A percentile compares a stretch with the other conserved stretches of the same genome.
Conservation (phyloP, 1,140 invertebrate species). For the Diachasma alloeum region DNA sequence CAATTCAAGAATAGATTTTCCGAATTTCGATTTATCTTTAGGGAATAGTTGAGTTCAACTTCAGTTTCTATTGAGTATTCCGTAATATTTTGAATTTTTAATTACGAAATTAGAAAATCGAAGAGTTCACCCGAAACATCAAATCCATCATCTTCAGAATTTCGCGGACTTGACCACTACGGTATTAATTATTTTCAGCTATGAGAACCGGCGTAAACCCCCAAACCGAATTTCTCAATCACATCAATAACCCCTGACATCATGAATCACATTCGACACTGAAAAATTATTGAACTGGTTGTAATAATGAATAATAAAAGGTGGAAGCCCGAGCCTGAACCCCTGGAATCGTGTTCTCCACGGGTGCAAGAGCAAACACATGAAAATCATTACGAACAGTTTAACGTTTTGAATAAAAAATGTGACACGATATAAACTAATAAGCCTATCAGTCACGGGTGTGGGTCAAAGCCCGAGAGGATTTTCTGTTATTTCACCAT, state of each 20-base stretch:
- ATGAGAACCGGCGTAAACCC: too few relatives aligned
- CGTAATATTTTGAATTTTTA: too few relatives aligned
- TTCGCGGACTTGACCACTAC: too few relatives aligned
- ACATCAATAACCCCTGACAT: background rate
- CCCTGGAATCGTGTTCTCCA: constrained; percentile 41
- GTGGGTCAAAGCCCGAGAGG: constrained; percentile 15
- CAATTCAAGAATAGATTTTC: too few relatives aligned
- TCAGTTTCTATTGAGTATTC: too few relatives aligned
- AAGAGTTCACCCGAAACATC: too few relatives aligned
- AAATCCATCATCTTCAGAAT: too few relatives aligned
- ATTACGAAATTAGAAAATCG: too few relatives aligned
- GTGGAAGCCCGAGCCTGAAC: background rate
- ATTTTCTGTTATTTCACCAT: constrained; percentile 1
- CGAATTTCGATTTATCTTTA: too few relatives aligned
- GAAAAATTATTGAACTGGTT: background rate
- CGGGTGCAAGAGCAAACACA: constrained; percentile 52
- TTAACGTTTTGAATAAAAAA: constrained; percentile 37
- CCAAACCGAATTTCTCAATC: too few relatives aligned
- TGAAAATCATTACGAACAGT: constrained; percentile 37
- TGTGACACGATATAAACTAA: constrained; percentile 61
- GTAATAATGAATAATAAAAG: constrained; percentile 1
- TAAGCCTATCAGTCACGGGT: constrained; percentile 61
- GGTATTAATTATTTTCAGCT: too few relatives aligned
- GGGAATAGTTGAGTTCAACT: too few relatives aligned
- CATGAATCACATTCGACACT: background rate